Evolutionary conservation across 2,113 vertebrate species (phyloP), one percentile per base, ranked within the genome.

Genomic region (Redunca redunca): DNA sequence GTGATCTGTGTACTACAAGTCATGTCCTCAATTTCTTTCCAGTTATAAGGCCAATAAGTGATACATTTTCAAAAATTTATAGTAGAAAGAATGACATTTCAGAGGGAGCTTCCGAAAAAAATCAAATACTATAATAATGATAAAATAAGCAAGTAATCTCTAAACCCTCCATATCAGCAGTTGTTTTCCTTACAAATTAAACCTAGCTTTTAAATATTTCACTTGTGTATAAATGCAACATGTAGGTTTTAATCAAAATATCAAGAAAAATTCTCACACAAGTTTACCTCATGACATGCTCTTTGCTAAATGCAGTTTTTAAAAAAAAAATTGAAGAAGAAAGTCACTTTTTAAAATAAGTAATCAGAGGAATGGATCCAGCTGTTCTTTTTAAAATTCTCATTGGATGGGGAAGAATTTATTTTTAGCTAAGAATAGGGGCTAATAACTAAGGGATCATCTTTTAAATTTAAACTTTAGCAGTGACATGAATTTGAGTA

Each of bases 321-420:
- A 1, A 2, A 28, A 88, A 26, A 93, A 58, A 40, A 14, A 11
- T 11, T 30, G 11, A 48, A 55, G 7, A 52, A 91, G 55, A 64
- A 93, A 40, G 7, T 74, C 15, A 55, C 15, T 80, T 92, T 90
- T 86, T 60, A 19, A 80, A 64, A 43, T 43, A 95, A 91, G 53
- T 85, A 92, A 90, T 90, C 84, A 96, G 85, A 85, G 5, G 48
- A 77, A 58, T 93, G 6, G 53, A 58, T 95, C 7, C 60, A 74
- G 95, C 83, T 11, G 82, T 88, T 95, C 7, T 40, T 90, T 97
- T 93, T 28, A 62, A 93, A 89, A 93, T 93, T 93, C 88, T 58
- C 58, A 96, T 88, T 96, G 64, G 95, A 91, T 88, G 57, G 48
- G 92, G 53, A 97, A 46, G n/a, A 86, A 95, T 96, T 97, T 98